A percentile compares a stretch with the other conserved stretches of the same genome.
These are phyloP conservation scores for Drosophila orosa DNA, from an alignment of 1,140 invertebrate genomes.

Conservation along the genomic window DNA sequence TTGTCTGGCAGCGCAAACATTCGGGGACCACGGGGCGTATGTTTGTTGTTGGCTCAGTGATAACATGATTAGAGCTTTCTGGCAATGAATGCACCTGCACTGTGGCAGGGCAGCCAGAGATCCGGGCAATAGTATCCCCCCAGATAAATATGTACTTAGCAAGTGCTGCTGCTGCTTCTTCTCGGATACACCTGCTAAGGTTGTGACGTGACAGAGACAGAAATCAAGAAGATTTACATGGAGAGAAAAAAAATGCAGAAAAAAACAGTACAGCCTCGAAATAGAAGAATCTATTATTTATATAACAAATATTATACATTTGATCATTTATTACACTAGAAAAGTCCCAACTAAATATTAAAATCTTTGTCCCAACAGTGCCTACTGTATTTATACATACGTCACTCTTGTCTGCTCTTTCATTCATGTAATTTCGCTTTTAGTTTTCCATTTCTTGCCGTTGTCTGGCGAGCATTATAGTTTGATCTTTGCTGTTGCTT, in stretches of 20 bases:
- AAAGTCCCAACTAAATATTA: neutral
- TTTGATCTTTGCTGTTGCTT: constrained; percentile 17
- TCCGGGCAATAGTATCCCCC: constrained; percentile 6
- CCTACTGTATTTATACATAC: neutral
- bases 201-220: constrained; percentile 19
- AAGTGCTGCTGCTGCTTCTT: constrained; percentile 22
- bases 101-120: constrained; percentile 23
- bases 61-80: constrained; percentile 49
- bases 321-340: neutral
- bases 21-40: constrained; percentile 34
- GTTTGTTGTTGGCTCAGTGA: constrained; percentile 33
- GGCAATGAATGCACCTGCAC: constrained; percentile 45
- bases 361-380: neutral
- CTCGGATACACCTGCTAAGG: constrained; percentile 24
- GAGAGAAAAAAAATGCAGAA: neutral
- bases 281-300: neutral
- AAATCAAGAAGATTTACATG: constrained; percentile 25
- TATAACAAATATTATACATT: neutral
- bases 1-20: constrained; percentile 19
- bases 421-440: constrained; percentile 73
- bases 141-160: constrained; percentile 43
- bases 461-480: neutral
- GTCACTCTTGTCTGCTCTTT: constrained; percentile 22
- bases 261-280: neutral
- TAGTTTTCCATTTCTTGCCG: constrained; percentile 40